Evolutionary conservation across 1,140 invertebrate genomes (phyloP).

Genomic region (Battus philenor): DNA sequence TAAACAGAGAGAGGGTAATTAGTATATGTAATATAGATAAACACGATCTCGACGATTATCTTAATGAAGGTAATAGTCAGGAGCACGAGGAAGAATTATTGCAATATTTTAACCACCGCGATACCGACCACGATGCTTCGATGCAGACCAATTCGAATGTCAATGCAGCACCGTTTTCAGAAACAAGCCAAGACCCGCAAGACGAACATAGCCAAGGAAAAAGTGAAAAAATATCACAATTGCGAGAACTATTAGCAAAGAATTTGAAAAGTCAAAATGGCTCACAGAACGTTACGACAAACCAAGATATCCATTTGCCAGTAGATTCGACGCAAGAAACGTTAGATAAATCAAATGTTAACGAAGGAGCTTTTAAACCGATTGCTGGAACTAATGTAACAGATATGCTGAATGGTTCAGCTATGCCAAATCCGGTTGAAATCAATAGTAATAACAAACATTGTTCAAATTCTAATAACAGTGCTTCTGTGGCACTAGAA

Average conservation of each 20-base stretch:
- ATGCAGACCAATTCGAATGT: slow-evolving; percentile 22
- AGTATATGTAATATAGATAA: slow-evolving; percentile 85
- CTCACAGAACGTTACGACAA: slow-evolving; percentile 36
- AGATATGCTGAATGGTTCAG: slow-evolving; percentile 35
- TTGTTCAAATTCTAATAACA: slow-evolving; percentile 36
- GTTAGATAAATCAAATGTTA: slow-evolving; percentile 20
- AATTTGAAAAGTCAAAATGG: slow-evolving; percentile 77
- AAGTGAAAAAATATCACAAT: slow-evolving; percentile 82
- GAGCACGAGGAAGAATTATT: slow-evolving; percentile 87
- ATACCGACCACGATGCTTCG: slow-evolving; percentile 37
- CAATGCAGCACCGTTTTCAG: slow-evolving; percentile 59
- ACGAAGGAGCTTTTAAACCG: slow-evolving; percentile 53
- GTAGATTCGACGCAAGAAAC: slow-evolving; percentile 31
- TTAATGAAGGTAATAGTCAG: slow-evolving; percentile 86
- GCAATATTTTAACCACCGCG: slow-evolving; percentile 84
- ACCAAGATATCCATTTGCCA: slow-evolving; percentile 31
- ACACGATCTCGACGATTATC: slow-evolving; percentile 86
- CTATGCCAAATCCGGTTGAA: slow-evolving; percentile 31
- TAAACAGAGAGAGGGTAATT: slow-evolving; percentile 79
- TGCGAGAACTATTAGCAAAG: slow-evolving; percentile 83
- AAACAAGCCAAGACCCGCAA: slow-evolving; percentile 59
- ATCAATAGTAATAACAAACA: slow-evolving; percentile 32
- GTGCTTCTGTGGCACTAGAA: slow-evolving; percentile 32
- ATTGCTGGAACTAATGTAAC: slow-evolving; percentile 27
- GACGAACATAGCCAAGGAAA: slow-evolving; percentile 71